Percentiles rank a stretch among this genome's conserved stretches.
Conservation (phyloP, 2,888 invertebrate genomes). For the Tineola bisselliella region DNA sequence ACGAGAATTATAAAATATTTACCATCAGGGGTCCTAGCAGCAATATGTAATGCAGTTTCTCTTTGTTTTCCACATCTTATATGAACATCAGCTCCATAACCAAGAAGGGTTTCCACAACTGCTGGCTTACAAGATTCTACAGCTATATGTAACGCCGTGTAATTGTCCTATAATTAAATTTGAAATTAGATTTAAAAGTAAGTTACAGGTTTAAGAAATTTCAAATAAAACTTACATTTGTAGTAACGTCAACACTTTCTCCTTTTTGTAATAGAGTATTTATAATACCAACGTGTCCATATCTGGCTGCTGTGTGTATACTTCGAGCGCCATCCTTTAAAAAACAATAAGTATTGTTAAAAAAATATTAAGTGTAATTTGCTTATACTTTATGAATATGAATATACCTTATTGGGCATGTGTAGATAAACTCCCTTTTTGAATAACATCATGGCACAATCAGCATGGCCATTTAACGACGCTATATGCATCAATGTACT, state of each 20-base stretch:
- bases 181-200: constrained; percentile 12
- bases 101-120: constrained; percentile 94
- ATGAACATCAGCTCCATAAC: constrained; percentile 97
- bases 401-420: constrained; percentile 95
- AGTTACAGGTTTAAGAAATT: too few relatives aligned
- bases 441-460: constrained; percentile 97
- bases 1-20: too few relatives aligned
- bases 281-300: constrained; percentile 97
- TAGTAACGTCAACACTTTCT: constrained; percentile 94
- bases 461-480: constrained; percentile 95
- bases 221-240: constrained; percentile 75
- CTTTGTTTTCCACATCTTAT: constrained; percentile 87
- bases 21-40: constrained; percentile 86
- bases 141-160: constrained; percentile 97
- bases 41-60: constrained; percentile 97
- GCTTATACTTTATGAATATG: too few relatives aligned
- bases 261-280: constrained; percentile 95
- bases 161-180: constrained; percentile 80
- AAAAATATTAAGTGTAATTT: background rate
- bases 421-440: constrained; percentile 98
- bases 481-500: constrained; percentile 99
- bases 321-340: constrained; percentile 91
- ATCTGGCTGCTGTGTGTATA: constrained; percentile 96
- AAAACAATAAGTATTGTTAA: background rate
- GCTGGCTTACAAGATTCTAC: constrained; percentile 94